Evolutionary conservation across 2,888 invertebrate species (phyloP).

Genomic region (Ptilodon capucinus): DNA sequence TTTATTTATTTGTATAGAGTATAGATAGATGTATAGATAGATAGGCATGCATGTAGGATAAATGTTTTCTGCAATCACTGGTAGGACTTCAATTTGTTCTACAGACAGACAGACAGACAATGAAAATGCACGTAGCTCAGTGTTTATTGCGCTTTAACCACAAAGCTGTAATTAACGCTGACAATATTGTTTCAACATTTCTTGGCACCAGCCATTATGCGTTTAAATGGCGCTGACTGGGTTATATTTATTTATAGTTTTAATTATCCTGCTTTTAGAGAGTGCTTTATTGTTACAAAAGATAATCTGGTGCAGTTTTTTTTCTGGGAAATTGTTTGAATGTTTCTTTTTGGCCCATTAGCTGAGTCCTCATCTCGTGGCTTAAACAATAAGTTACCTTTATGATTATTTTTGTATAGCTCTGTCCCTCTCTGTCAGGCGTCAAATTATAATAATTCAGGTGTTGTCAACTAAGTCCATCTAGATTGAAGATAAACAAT

Average conservation of each 20-base stretch:
- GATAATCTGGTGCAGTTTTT: slow-evolving; percentile 10
- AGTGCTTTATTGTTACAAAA: slow-evolving; percentile 19
- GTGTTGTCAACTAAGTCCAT: too few species aligned
- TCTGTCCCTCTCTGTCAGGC: neutral
- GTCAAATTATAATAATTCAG: too few species aligned
- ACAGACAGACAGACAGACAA: neutral
- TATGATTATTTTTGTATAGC: neutral
- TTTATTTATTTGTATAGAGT: too few species aligned
- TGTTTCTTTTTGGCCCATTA: too few species aligned
- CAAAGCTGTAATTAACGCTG: slow-evolving; percentile 28
- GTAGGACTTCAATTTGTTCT: neutral
- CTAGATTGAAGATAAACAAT: too few species aligned
- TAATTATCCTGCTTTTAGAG: slow-evolving; percentile 19
- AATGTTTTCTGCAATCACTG: too few species aligned
- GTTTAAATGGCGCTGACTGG: slow-evolving; percentile 20
- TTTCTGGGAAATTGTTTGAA: slow-evolving; percentile 4
- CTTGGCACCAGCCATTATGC: slow-evolving; percentile 28
- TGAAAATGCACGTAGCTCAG: neutral
- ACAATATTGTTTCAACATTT: slow-evolving; percentile 25
- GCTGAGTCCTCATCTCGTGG: too few species aligned
- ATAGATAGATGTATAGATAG: too few species aligned
- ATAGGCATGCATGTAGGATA: too few species aligned
- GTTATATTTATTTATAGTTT: slow-evolving; percentile 26
- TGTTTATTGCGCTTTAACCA: slow-evolving; percentile 16
- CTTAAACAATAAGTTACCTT: neutral